Conservation (phyloP, 1,140 invertebrate species). For the Listronotus bonariensis region DNA sequence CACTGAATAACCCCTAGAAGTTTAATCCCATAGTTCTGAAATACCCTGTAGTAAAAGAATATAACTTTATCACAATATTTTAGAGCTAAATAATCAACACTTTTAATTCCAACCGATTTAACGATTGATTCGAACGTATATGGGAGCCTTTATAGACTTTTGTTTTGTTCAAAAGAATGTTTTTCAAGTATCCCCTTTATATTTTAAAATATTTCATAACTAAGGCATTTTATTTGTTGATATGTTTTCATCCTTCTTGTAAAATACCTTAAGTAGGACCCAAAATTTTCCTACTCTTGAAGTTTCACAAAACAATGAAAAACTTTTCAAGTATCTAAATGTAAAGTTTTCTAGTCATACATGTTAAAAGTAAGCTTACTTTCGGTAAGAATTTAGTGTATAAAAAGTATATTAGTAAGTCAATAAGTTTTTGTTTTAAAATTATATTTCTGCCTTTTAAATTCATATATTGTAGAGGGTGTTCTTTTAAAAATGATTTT, state of each 20-base stretch:
- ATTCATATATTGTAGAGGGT: background rate
- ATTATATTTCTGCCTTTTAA: conserved; percentile 24
- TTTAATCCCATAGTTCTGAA: too few relatives aligned
- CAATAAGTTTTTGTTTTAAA: conserved; percentile 24
- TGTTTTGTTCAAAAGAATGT: conserved; percentile 25
- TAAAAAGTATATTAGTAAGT: conserved; percentile 6
- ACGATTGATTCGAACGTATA: too few relatives aligned
- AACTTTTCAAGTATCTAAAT: conserved; percentile 36
- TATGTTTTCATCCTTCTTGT: conserved; percentile 22
- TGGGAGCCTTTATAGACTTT: too few relatives aligned
- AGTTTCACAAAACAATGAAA: conserved; percentile 15
- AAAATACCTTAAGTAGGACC: conserved; percentile 37
- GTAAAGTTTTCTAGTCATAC: conserved; percentile 44
- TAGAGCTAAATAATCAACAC: too few relatives aligned
- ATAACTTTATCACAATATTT: too few relatives aligned
- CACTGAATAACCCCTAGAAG: too few relatives aligned
- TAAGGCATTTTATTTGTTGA: background rate
- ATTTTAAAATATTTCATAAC: conserved; percentile 5
- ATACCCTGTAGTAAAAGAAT: too few relatives aligned
- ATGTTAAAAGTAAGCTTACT: conserved; percentile 23
- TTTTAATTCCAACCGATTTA: too few relatives aligned
- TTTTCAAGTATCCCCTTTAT: conserved; percentile 34
- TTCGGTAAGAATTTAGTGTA: conserved; percentile 16
- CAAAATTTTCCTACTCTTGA: conserved; percentile 37
- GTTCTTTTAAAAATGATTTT: too few relatives aligned